A percentile compares a stretch with the other conserved stretches of the same genome.
These are phyloP conservation scores for Aurelia coerulea DNA, from an alignment of 30 jellyfish, hydroid and myxozoan genomes.

Conservation along the genomic window DNA sequence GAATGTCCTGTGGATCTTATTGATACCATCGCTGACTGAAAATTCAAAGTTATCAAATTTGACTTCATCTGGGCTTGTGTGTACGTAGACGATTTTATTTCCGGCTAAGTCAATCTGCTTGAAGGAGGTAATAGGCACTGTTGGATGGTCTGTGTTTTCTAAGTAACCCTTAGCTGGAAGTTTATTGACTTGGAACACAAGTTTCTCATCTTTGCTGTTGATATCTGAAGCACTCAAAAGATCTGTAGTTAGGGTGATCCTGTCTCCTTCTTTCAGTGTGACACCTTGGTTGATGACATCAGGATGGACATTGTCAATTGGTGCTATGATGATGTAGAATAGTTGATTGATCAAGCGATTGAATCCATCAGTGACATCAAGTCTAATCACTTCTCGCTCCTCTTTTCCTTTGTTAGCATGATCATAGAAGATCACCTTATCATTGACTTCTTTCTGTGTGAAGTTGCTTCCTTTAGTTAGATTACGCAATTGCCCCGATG, in stretches of 20 bases:
- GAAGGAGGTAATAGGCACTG: slow-evolving; percentile 88
- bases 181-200: slow-evolving; percentile 80
- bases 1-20: slow-evolving; percentile 89
- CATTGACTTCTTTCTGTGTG: slow-evolving; percentile 82
- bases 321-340: slow-evolving; percentile 83
- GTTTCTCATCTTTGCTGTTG: slow-evolving; percentile 86
- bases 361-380: slow-evolving; percentile 96
- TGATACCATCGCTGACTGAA: slow-evolving; percentile 96
- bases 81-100: slow-evolving; percentile 84
- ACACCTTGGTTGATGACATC: slow-evolving; percentile 90
- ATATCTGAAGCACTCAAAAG: slow-evolving; percentile 94
- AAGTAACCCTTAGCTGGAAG: slow-evolving; percentile 91
- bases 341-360: slow-evolving; percentile 93
- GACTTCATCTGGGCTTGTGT: slow-evolving; percentile 88
- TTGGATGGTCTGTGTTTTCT: slow-evolving; percentile 83
- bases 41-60: slow-evolving; percentile 92
- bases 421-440: slow-evolving; percentile 69
- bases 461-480: slow-evolving; percentile 83
- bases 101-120: slow-evolving; percentile 95
- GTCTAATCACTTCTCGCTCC: slow-evolving; percentile 87
- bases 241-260: slow-evolving; percentile 90
- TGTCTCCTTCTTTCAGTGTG: slow-evolving; percentile 79
- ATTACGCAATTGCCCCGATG: slow-evolving; percentile 53
- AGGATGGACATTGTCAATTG: slow-evolving; percentile 89
- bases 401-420: slow-evolving; percentile 70